phyloP scores from a whole-genome alignment of 1,140 invertebrate genomes.

The Tetragonula clypearis region DNA sequence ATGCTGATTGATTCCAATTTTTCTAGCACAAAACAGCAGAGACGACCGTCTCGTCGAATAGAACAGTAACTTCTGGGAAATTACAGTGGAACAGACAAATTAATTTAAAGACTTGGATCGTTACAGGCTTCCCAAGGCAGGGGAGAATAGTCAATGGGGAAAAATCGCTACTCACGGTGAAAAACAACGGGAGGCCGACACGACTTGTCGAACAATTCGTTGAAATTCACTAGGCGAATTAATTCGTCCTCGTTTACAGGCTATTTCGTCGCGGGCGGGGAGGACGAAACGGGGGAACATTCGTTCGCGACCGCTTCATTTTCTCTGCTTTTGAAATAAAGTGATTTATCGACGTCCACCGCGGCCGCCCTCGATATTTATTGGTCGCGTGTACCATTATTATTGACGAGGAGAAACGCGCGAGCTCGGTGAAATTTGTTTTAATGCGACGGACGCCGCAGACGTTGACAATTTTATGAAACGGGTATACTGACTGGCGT shows the following conservation, averaged over 20 bases:
- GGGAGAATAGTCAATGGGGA: neutral
- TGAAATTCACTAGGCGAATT: constrained; percentile 29
- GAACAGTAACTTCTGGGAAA: too few species aligned
- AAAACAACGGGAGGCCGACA: neutral
- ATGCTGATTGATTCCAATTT: too few species aligned
- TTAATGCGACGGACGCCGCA: constrained; percentile 21
- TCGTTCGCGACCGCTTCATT: constrained; percentile 51
- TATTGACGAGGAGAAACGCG: constrained; percentile 1
- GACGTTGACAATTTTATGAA: constrained; percentile 8
- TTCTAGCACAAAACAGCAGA: too few species aligned
- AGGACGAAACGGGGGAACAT: constrained; percentile 18
- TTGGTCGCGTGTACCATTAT: constrained; percentile 42
- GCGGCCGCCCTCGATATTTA: constrained; percentile 40
- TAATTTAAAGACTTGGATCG: neutral
- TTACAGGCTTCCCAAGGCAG: neutral
- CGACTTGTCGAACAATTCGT: constrained; percentile 41
- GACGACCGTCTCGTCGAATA: too few species aligned
- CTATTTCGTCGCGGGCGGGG: constrained; percentile 37
- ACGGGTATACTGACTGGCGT: neutral
- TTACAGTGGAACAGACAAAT: neutral
- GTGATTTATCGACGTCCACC: constrained; percentile 40
- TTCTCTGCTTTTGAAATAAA: constrained; percentile 51
- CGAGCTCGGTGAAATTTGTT: constrained; percentile 14
- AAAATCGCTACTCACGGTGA: neutral
- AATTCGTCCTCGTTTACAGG: constrained; percentile 53